Evolutionary conservation across 1,140 invertebrate species (phyloP), one percentile per base, ranked within the genome.

Genomic region (Chrysoperla carnea): DNA sequence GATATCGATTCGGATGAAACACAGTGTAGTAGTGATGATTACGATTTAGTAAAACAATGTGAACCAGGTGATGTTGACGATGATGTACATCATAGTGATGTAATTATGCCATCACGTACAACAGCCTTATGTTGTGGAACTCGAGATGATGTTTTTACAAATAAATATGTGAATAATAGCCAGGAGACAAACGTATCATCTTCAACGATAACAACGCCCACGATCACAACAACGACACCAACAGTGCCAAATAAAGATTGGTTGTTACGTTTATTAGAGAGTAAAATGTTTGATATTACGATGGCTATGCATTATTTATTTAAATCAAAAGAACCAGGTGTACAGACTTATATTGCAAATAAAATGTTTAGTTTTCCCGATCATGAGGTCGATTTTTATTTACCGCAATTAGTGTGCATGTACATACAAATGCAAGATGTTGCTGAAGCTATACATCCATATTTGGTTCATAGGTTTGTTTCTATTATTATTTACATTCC

Each of bases 221-320:
- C 31, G 31, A 33, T 6, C 2, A 6, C 29, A 41, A 14, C 41
- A 50, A 33, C n/a, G 8, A 7, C 29, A 41, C n/a, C 41, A 50
- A 27, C 46, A 52, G 6, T 52, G 36, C 45, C 42, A n/a, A 53
- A 50, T 46, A 53, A 48, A 13, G 59, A 58, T 9, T 33, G 23
- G 7, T 67, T 98, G 40, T 66, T 97, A 44, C 68, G 93, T 50
- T 70, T 98, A 51, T 94, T 99, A 56, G 91, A 98, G 63, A 94
- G 91, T 48, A 90, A 89, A 67, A 72, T 94, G 42, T 99, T 98
- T 62, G 88, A 96, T 60, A 94, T 96, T 76, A 87, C 87, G 44
- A 94, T 97, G 73, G 93, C 92, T 15, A 90, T 98, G 55, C 87
- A 86, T 56, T 97, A 99, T 73, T 67, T 99, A 29, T 96, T 92